These are phyloP conservation scores for Zosterops pallidus DNA, from an alignment of 2,113 vertebrate genomes.

Conservation along the genomic window DNA sequence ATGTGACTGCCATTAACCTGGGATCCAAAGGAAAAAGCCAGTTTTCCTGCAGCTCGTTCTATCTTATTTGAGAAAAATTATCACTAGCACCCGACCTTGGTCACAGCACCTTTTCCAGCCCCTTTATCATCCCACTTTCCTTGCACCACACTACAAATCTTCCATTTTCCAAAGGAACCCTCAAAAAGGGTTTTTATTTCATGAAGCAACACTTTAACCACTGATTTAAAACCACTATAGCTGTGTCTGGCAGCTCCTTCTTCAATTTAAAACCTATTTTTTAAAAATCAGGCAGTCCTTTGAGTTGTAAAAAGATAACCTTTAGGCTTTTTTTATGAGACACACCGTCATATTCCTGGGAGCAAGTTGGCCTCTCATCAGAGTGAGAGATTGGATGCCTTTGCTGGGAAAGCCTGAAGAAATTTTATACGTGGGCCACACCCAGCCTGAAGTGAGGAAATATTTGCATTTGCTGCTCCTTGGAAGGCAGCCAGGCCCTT, in stretches of 20 bases:
- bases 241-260: neutral
- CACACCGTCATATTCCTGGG: neutral
- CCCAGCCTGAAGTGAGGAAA: conserved; percentile 50
- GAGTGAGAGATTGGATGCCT: neutral
- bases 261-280: neutral
- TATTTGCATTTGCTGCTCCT: conserved; percentile 53
- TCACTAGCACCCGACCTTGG: accelerated
- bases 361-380: neutral
- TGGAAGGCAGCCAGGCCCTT: conserved; percentile 55
- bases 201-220: neutral
- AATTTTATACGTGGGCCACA: neutral
- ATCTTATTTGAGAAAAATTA: neutral
- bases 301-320: neutral
- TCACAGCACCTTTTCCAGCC: neutral
- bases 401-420: conserved; percentile 10
- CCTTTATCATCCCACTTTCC: neutral
- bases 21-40: neutral
- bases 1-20: neutral
- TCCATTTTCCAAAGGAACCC: neutral
- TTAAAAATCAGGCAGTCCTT: neutral
- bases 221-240: neutral
- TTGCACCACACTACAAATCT: accelerated
- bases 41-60: neutral
- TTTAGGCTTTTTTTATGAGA: neutral
- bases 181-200: neutral